These are phyloP conservation scores for Nephrotoma appendiculata DNA, from an alignment of 2,888 invertebrate genomes.

Conservation along the genomic window DNA sequence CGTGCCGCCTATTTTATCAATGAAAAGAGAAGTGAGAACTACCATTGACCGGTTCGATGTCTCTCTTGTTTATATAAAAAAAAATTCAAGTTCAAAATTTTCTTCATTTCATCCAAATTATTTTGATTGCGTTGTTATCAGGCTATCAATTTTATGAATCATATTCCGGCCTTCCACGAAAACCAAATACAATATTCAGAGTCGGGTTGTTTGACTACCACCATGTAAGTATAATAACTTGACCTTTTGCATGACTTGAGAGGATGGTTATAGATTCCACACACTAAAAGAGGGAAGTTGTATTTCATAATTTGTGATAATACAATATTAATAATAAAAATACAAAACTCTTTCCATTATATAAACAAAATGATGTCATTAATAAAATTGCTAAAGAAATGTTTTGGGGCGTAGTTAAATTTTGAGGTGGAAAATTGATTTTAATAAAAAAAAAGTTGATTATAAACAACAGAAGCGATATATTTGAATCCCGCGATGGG, in stretches of 20 bases:
- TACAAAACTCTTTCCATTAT: neutral
- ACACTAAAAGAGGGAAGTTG: neutral
- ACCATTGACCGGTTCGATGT: neutral
- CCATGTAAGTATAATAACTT: neutral
- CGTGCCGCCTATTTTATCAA: neutral
- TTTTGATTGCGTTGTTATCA: neutral
- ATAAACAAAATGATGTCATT: neutral
- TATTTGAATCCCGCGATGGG: neutral
- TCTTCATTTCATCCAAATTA: neutral
- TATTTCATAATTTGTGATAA: neutral
- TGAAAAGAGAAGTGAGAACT: neutral
- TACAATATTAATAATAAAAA: neutral
- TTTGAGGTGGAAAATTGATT: neutral
- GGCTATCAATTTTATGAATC: neutral
- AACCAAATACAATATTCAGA: neutral
- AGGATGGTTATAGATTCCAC: neutral
- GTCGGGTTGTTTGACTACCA: too few relatives aligned
- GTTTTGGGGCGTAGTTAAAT: neutral
- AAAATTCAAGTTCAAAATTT: neutral
- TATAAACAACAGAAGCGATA: neutral
- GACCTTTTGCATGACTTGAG: neutral
- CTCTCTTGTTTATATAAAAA: neutral
- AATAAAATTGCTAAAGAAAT: neutral
- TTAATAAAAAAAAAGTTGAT: neutral
- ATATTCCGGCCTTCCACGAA: neutral